A percentile compares a stretch with the other conserved stretches of the same genome.
Evolutionary conservation across 2,888 invertebrate species (phyloP).

Genomic region (Idaea straminata): DNA sequence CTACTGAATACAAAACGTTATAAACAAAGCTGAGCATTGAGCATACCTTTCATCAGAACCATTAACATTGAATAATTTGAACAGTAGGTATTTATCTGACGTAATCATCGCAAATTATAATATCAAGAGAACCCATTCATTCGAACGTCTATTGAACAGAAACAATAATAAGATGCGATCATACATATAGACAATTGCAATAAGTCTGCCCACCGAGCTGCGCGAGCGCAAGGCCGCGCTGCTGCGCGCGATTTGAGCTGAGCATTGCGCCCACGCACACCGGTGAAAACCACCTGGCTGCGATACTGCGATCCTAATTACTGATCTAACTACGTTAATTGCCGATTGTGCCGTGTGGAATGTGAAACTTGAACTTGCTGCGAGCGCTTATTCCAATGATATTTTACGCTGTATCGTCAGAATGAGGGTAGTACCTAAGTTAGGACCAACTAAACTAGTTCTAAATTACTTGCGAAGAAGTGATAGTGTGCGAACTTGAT

Average conservation of each 20-base stretch:
- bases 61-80: background rate
- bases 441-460: no score
- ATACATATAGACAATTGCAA: conserved; percentile 19
- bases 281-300: conserved; percentile 42
- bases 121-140: conserved; percentile 4
- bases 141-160: conserved; percentile 18
- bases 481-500: background rate
- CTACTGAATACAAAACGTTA: background rate
- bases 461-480: no score
- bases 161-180: conserved; percentile 24
- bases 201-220: conserved; percentile 15
- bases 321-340: conserved; percentile 60
- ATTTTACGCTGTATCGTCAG: background rate
- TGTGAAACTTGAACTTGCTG: conserved; percentile 15
- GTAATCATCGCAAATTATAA: conserved; percentile 1
- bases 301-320: conserved; percentile 49
- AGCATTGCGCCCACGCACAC: conserved; percentile 31
- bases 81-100: background rate
- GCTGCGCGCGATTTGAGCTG: background rate
- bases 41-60: background rate
- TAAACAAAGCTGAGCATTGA: background rate
- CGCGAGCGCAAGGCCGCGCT: conserved; percentile 1
- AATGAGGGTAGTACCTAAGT: background rate
- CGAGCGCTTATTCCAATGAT: background rate
- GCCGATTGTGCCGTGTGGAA: conserved; percentile 42